Evolutionary conservation across 2,113 vertebrate species (phyloP).

Genomic region (Eira barbara): DNA sequence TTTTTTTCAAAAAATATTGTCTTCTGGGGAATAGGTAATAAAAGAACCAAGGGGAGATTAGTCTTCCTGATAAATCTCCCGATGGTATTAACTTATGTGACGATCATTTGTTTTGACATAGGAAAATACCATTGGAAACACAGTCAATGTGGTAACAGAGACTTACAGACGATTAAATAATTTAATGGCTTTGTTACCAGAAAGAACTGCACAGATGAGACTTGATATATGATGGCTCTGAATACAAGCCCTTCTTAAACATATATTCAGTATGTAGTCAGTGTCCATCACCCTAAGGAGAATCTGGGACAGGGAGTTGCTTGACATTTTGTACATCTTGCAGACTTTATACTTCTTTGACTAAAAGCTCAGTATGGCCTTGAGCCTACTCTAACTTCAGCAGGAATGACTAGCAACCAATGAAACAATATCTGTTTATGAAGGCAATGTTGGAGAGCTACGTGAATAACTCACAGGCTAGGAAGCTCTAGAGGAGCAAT

Average conservation of each 20-base stretch:
- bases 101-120: conserved; percentile 57
- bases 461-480: conserved; percentile 38
- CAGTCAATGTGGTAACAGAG: not conserved
- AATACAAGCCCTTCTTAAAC: not conserved
- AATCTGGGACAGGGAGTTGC: not conserved
- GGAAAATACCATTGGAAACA: conserved; percentile 48
- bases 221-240: not conserved
- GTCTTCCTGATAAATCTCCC: not conserved
- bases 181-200: not conserved
- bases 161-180: conserved; percentile 37
- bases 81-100: not conserved
- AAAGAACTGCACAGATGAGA: not conserved
- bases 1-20: conserved; percentile 38
- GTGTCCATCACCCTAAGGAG: not conserved
- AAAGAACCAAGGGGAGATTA: conserved; percentile 25
- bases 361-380: not conserved
- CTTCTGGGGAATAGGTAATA: not conserved
- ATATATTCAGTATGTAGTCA: not conserved
- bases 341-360: not conserved
- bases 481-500: not conserved
- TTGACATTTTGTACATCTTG: not conserved
- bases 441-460: not conserved
- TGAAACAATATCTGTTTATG: conserved; percentile 48
- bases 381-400: not conserved
- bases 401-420: conserved; percentile 37